Evolutionary conservation across 37 sponge, comb jelly and placozoan species (phyloP).

Genomic region (Bolinopsis microptera): DNA sequence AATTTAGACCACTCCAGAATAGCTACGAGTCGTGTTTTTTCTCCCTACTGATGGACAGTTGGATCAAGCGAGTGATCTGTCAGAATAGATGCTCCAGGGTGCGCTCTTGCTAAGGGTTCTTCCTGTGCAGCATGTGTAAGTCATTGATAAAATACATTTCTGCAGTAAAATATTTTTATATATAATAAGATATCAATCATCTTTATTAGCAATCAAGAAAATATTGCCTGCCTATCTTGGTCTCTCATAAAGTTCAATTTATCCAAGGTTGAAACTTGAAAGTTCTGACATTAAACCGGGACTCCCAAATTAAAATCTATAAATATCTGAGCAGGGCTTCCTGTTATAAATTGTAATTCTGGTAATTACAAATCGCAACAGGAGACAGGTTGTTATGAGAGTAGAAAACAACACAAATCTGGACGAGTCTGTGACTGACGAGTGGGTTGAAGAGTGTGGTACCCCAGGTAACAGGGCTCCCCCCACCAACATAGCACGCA

Average conservation of each 20-base stretch:
- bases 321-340: too few relatives aligned
- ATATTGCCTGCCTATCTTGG: too few relatives aligned
- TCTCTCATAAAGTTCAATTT: too few relatives aligned
- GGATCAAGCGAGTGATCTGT: background rate
- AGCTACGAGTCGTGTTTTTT: slow-evolving; percentile 25
- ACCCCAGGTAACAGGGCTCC: slow-evolving; percentile 7
- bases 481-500: background rate
- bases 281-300: too few relatives aligned
- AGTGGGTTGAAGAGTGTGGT: slow-evolving; percentile 83
- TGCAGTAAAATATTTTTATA: too few relatives aligned
- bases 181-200: too few relatives aligned
- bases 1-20: background rate
- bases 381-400: slow-evolving; percentile 78
- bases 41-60: slow-evolving; percentile 7
- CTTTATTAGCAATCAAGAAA: too few relatives aligned
- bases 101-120: slow-evolving; percentile 43
- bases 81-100: slow-evolving; percentile 25
- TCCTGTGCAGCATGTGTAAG: slow-evolving; percentile 31
- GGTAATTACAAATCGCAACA: too few relatives aligned
- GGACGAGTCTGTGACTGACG: slow-evolving; percentile 79
- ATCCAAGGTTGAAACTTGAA: too few relatives aligned
- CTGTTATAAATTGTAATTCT: background rate
- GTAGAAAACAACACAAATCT: slow-evolving; percentile 76
- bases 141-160: background rate
- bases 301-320: too few relatives aligned